phyloP scores from a whole-genome alignment of 2,113 vertebrate genomes.

The Tragelaphus buxtoni region DNA sequence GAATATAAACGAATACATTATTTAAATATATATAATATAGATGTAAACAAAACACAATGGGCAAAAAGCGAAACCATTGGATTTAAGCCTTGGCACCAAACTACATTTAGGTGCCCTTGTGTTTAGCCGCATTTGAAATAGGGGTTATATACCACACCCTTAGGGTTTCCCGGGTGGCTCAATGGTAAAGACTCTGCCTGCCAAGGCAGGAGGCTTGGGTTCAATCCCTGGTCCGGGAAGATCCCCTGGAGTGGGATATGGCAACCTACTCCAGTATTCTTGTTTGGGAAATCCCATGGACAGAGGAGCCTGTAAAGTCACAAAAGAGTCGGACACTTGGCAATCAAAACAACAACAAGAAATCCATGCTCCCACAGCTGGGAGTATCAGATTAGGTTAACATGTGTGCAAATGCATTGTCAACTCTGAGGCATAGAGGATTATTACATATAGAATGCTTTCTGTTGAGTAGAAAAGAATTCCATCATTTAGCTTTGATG shows the following conservation, averaged over 20 bases:
- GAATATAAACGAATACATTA: fast-evolving
- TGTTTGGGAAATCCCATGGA: not conserved
- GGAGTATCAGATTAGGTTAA: not conserved
- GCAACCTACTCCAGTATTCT: not conserved
- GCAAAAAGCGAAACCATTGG: not conserved
- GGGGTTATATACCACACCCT: fast-evolving
- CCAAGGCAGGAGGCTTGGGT: not conserved
- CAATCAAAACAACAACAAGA: not conserved
- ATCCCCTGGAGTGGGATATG: not conserved
- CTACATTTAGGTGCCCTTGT: not conserved
- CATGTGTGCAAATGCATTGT: not conserved
- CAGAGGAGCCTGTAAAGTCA: not conserved
- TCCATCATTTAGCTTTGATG: conserved; percentile 2
- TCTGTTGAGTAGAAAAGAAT: not conserved
- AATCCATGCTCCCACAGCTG: not conserved
- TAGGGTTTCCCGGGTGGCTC: not conserved
- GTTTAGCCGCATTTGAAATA: not conserved
- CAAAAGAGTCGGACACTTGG: not conserved
- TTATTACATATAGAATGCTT: not conserved
- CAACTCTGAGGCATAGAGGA: not conserved
- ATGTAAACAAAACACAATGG: not conserved
- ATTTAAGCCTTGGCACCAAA: not conserved
- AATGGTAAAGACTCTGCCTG: not conserved
- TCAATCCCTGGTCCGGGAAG: not conserved
- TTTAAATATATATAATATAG: not conserved